phyloP scores from a whole-genome alignment of 2,888 invertebrate species.

The Tenthredo livida region DNA sequence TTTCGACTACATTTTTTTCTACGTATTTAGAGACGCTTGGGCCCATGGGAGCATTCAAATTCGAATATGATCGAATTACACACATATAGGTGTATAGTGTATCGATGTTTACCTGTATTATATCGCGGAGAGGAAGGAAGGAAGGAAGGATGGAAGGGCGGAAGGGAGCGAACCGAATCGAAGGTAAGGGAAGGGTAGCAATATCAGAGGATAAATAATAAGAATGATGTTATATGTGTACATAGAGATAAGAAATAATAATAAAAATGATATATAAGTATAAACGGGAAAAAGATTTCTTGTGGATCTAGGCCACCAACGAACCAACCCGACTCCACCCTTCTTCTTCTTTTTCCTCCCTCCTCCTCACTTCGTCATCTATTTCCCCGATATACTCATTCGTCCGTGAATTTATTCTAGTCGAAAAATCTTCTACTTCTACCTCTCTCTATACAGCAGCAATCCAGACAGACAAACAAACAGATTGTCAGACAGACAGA shows the following conservation, averaged over 20 bases:
- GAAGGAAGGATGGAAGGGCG: not conserved
- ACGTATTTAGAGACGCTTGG: too few relatives aligned
- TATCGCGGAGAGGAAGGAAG: not conserved
- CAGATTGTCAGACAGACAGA: too few relatives aligned
- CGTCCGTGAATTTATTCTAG: slow-evolving; percentile 30
- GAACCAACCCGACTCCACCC: not conserved
- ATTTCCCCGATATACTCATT: slow-evolving; percentile 31
- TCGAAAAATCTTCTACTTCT: slow-evolving; percentile 23
- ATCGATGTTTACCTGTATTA: not conserved
- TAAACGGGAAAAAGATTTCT: slow-evolving; percentile 19
- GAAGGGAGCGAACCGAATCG: not conserved
- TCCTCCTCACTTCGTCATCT: not conserved
- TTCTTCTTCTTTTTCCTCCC: too few relatives aligned
- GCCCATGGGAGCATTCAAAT: too few relatives aligned
- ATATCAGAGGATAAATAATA: slow-evolving; percentile 7
- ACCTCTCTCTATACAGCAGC: too few relatives aligned
- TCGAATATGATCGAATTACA: too few relatives aligned
- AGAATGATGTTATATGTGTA: slow-evolving; percentile 1
- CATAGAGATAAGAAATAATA: slow-evolving; percentile 7
- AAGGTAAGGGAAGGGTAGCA: not conserved
- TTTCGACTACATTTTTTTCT: too few relatives aligned
- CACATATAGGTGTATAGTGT: not conserved
- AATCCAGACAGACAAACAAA: not conserved
- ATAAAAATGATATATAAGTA: not conserved
- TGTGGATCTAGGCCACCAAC: slow-evolving; percentile 24